A percentile compares a stretch with the other conserved stretches of the same genome.
Conservation (phyloP, 2,797 vertebrate genomes). For the Selene dorsalis region DNA sequence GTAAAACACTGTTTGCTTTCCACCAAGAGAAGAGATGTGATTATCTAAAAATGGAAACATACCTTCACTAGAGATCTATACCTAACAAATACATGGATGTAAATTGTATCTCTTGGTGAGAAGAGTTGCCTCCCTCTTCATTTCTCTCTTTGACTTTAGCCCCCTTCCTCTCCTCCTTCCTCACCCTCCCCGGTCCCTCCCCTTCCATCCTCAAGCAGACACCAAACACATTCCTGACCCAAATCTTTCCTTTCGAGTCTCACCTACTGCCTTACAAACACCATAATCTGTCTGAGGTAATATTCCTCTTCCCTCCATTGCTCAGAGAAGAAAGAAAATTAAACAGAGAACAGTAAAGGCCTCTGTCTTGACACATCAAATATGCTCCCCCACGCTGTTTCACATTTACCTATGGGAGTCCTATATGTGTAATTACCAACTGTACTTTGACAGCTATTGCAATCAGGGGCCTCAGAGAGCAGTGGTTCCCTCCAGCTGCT, state of each 20-base stretch:
- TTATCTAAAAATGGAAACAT: not conserved
- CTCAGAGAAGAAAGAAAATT: not conserved
- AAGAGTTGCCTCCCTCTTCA: not conserved
- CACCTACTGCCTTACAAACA: constrained; percentile 57
- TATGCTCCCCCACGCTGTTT: constrained; percentile 18
- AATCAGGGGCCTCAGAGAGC: constrained; percentile 36
- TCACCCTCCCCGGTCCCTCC: not conserved
- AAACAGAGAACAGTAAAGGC: not conserved
- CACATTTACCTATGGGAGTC: constrained; percentile 48
- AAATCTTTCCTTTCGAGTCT: constrained; percentile 39
- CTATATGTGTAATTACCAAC: constrained; percentile 54
- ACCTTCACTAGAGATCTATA: not conserved
- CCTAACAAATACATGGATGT: not conserved
- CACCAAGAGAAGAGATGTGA: not conserved
- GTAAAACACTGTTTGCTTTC: not conserved
- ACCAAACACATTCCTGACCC: constrained; percentile 47
- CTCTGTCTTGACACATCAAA: constrained; percentile 16
- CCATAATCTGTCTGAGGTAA: constrained; percentile 11
- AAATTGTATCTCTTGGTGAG: not conserved
- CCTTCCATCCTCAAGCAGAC: constrained; percentile 12
- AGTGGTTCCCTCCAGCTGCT: constrained; percentile 41
- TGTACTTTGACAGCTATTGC: constrained; percentile 39
- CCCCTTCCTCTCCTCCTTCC: not conserved
- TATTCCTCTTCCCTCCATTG: not conserved
- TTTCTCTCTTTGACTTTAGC: not conserved